Conservation (phyloP, 1,140 invertebrate species). For the Temnothorax longispinosus region DNA sequence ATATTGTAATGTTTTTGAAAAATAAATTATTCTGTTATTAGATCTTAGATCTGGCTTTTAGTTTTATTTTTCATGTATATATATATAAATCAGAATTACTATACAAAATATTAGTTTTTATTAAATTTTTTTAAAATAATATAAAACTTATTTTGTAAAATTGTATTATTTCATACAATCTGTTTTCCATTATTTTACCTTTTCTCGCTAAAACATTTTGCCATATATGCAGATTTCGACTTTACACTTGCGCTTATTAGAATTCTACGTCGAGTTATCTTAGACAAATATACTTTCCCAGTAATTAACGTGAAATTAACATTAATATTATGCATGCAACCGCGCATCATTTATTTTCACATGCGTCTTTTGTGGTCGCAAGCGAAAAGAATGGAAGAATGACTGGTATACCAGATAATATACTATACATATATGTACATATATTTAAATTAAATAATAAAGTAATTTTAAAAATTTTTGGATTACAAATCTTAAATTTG, state of each 20-base stretch:
- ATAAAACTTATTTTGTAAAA: background rate
- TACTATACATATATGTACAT: background rate
- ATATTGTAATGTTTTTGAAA: background rate
- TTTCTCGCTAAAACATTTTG: background rate
- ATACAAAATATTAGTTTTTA: background rate
- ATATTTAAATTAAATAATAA: background rate
- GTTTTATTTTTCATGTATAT: background rate
- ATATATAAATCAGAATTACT: background rate
- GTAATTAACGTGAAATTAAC: constrained; percentile 24
- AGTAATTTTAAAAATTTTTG: too few relatives aligned
- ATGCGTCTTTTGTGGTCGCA: background rate
- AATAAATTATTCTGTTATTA: too few relatives aligned
- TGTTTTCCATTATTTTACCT: background rate
- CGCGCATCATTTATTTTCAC: constrained; percentile 16
- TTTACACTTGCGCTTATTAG: background rate
- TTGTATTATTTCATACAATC: background rate
- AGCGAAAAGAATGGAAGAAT: constrained; percentile 15
- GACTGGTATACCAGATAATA: background rate
- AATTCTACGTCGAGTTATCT: background rate
- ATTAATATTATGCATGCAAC: background rate
- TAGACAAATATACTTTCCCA: constrained; percentile 21
- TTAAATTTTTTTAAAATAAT: background rate
- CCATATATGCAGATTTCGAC: background rate
- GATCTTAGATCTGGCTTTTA: background rate
- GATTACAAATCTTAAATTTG: too few relatives aligned